phyloP scores from a whole-genome alignment of 2,888 invertebrate species.

The Drosophila niveifrons region DNA sequence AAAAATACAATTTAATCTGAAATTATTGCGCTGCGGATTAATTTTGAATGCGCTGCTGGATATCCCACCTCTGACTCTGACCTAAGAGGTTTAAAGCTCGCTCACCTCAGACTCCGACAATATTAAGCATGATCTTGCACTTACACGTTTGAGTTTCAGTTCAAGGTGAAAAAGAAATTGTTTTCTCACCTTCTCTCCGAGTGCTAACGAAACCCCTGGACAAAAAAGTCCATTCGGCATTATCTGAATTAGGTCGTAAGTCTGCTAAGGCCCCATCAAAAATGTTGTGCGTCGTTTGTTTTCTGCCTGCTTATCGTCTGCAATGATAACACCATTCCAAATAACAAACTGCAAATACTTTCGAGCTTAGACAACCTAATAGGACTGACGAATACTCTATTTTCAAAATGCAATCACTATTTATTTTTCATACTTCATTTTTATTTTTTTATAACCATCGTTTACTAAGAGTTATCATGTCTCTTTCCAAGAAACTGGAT shows the following conservation, averaged over 20 bases:
- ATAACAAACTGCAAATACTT: constrained; percentile 32
- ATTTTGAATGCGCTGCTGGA: constrained; percentile 62
- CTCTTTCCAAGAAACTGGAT: no score
- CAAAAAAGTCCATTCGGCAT: constrained; percentile 33
- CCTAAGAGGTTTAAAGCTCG: constrained; percentile 13
- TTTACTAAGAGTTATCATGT: not conserved
- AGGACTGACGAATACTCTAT: not conserved
- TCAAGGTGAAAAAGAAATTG: constrained; percentile 44
- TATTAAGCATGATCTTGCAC: constrained; percentile 26
- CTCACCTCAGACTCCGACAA: constrained; percentile 28
- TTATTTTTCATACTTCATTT: not conserved
- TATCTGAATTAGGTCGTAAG: constrained; percentile 43
- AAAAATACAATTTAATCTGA: constrained; percentile 63
- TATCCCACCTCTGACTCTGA: constrained; percentile 11
- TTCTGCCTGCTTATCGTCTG: constrained; percentile 41
- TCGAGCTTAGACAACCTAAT: not conserved
- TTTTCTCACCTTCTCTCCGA: not conserved
- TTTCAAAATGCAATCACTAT: not conserved
- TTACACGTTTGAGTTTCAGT: constrained; percentile 22
- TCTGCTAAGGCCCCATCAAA: constrained; percentile 28
- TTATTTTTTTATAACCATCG: not conserved
- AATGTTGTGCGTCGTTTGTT: constrained; percentile 24
- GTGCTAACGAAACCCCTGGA: not conserved
- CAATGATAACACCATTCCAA: constrained; percentile 45
- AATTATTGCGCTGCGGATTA: constrained; percentile 76